Evolutionary conservation across 35 echinoderm and acorn worm species (phyloP).

Genomic region (Holothuria glaberrima): DNA sequence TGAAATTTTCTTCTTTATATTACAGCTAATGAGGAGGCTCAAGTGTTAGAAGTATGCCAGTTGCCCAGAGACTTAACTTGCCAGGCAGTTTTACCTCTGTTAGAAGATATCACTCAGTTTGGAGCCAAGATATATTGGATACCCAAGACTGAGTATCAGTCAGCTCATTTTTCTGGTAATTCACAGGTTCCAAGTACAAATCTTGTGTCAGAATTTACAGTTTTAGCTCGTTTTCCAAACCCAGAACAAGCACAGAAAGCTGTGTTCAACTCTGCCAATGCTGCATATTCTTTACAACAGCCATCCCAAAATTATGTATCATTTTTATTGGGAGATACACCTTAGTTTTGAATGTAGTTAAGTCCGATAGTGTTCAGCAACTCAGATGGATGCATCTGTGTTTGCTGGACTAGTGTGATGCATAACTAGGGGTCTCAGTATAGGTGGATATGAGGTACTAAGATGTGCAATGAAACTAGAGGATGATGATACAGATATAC

Average conservation of each 20-base stretch:
- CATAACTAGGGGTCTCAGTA: too few relatives aligned
- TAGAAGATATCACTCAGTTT: conserved; percentile 70
- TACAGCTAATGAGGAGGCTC: conserved; percentile 59
- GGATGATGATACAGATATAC: too few relatives aligned
- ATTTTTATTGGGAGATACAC: conserved; percentile 54
- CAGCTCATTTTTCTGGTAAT: neutral
- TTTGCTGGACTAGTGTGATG: too few relatives aligned
- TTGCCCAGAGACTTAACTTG: conserved; percentile 70
- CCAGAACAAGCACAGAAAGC: conserved; percentile 69
- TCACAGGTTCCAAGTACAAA: conserved; percentile 66
- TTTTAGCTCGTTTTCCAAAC: conserved; percentile 67
- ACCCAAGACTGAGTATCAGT: conserved; percentile 30
- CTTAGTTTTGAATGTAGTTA: too few relatives aligned
- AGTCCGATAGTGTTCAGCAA: too few relatives aligned
- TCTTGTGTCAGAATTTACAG: conserved; percentile 71
- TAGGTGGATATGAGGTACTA: too few relatives aligned
- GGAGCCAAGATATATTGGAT: conserved; percentile 77
- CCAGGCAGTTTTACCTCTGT: conserved; percentile 49
- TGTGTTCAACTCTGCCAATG: conserved; percentile 59
- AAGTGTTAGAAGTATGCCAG: conserved; percentile 67
- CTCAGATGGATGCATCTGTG: too few relatives aligned
- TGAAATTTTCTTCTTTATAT: neutral
- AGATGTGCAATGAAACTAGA: too few relatives aligned
- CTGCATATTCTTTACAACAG: conserved; percentile 66
- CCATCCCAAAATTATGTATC: conserved; percentile 59